Percentiles rank a stretch among this genome's conserved stretches.
Evolutionary conservation across 2,113 vertebrate genomes (phyloP).

Genomic region (Centropus unirufus): DNA sequence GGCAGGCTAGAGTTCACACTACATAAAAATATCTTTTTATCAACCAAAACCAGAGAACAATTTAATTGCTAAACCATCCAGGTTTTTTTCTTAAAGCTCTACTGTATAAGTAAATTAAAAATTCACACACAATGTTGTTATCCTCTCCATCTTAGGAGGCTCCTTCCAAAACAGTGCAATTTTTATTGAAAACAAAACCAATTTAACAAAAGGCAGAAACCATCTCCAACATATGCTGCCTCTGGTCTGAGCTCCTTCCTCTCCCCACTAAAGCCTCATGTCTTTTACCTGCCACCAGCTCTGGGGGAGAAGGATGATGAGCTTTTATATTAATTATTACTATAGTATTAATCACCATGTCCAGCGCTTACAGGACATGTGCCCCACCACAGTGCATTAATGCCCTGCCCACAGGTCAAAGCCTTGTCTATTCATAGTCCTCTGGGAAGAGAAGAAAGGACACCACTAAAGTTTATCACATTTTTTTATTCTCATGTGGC

Average conservation of each 20-base stretch:
- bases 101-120: background rate
- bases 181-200: background rate
- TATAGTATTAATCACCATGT: background rate
- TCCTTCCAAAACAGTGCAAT: background rate
- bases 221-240: background rate
- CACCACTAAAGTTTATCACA: background rate
- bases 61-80: background rate
- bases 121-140: background rate
- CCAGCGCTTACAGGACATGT: background rate
- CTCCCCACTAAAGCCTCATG: background rate
- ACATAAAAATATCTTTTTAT: background rate
- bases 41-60: background rate
- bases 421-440: background rate
- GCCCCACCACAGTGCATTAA: background rate
- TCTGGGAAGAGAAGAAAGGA: background rate
- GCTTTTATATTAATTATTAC: background rate
- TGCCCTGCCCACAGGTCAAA: background rate
- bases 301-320: background rate
- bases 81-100: background rate
- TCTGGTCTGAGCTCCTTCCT: background rate
- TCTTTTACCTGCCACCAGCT: background rate
- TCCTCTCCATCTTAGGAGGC: background rate
- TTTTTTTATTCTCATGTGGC: background rate
- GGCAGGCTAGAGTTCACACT: background rate
- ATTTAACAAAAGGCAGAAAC: background rate